Percentiles rank a stretch among this genome's conserved stretches.
These are phyloP conservation scores for Palloptera scutellata DNA, from an alignment of 2,888 invertebrate genomes.

Conservation along the genomic window DNA sequence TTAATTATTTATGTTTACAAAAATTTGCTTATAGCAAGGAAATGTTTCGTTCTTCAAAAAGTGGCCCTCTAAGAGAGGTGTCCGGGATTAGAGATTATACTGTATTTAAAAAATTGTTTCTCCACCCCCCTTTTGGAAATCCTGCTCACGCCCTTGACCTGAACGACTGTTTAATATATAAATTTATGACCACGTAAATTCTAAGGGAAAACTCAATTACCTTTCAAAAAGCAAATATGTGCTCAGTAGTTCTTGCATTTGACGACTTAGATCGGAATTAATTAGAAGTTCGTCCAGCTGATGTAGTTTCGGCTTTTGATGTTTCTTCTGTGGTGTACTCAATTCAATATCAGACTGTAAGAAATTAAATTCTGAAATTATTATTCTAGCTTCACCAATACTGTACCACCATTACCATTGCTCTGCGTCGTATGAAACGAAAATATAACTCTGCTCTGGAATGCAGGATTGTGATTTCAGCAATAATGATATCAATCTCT, in stretches of 20 bases:
- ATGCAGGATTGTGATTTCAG: constrained; percentile 91
- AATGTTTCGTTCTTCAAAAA: too few species aligned
- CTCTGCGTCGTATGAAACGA: constrained; percentile 81
- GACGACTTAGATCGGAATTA: constrained; percentile 76
- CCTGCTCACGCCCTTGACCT: too few species aligned
- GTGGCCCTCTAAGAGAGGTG: too few species aligned
- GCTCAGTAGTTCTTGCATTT: constrained; percentile 84
- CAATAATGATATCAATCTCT: constrained; percentile 85
- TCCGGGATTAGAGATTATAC: too few species aligned
- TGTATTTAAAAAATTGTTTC: too few species aligned
- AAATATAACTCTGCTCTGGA: constrained; percentile 90
- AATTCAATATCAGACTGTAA: constrained; percentile 71
- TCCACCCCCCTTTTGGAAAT: too few species aligned
- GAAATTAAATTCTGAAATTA: not conserved
- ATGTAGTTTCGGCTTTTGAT: constrained; percentile 64
- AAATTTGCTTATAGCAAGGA: too few species aligned
- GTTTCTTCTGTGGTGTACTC: constrained; percentile 66
- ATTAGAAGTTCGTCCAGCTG: constrained; percentile 74
- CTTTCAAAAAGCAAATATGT: constrained; percentile 92
- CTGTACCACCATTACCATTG: constrained; percentile 67
- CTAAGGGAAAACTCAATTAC: constrained; percentile 49
- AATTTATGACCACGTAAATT: not conserved
- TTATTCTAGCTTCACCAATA: not conserved
- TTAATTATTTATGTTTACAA: too few species aligned
- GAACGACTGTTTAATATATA: too few species aligned